Percentiles rank a stretch among this genome's conserved stretches.
Evolutionary conservation across 2,888 invertebrate species (phyloP).

Genomic region (Gryllus longicercus): DNA sequence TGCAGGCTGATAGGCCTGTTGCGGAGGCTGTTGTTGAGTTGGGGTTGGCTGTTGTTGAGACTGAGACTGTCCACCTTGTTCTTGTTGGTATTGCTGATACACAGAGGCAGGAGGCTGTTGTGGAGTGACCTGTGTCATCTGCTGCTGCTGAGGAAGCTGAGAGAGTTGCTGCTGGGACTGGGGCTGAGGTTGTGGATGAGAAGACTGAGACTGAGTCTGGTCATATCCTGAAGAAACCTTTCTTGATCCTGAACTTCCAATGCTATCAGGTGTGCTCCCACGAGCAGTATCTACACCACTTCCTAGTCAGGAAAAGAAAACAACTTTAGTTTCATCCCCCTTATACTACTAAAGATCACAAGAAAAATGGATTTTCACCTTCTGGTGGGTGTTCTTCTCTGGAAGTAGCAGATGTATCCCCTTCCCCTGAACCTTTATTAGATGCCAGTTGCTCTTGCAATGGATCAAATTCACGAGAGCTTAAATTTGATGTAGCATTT

Average conservation of each 20-base stretch:
- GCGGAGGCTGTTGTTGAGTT: conserved; percentile 11
- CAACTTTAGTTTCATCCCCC: not conserved
- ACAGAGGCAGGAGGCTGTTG: not conserved
- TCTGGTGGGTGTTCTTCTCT: not conserved
- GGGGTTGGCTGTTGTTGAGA: conserved; percentile 20
- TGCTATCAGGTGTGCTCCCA: conserved; percentile 30
- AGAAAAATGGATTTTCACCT: not conserved
- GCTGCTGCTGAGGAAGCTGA: conserved; percentile 27
- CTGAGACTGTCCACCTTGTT: not conserved
- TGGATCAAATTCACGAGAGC: conserved; percentile 60
- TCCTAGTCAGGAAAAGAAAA: not conserved
- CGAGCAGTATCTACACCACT: conserved; percentile 6
- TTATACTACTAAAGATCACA: not conserved
- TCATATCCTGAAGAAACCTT: conserved; percentile 30
- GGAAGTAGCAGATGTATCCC: not conserved
- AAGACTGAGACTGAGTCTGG: not conserved
- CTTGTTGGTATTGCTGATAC: not conserved
- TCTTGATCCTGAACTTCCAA: conserved; percentile 29
- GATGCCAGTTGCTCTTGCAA: conserved; percentile 47
- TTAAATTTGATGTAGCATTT: conserved; percentile 39
- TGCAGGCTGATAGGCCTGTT: conserved; percentile 19
- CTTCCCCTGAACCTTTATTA: not conserved
- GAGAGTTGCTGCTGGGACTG: conserved; percentile 6
- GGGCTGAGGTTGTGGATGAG: not conserved
- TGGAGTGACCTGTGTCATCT: not conserved